Evolutionary conservation across 2,888 invertebrate species (phyloP).

Genomic region (Leptothorax acervorum): DNA sequence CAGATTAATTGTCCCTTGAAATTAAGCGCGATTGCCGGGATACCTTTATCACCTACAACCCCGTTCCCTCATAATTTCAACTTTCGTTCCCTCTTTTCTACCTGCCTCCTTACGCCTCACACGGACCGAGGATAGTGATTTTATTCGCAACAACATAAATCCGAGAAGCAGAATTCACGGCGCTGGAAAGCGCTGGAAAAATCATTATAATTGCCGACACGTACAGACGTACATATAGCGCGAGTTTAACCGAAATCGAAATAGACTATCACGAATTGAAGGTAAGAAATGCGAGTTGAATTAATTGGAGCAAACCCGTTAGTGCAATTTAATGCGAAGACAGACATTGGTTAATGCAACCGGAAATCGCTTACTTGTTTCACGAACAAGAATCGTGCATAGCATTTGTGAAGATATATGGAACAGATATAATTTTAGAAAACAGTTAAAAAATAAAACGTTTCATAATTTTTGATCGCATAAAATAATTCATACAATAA

Average conservation of each 20-base stretch:
- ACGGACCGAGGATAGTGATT: conserved; percentile 23
- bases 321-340: conserved; percentile 14
- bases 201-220: conserved; percentile 27
- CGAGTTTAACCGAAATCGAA: conserved; percentile 5
- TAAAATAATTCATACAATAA: neutral
- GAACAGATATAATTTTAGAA: neutral
- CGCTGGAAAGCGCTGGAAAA: neutral
- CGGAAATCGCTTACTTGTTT: conserved; percentile 14
- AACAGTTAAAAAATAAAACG: neutral
- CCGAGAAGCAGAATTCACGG: conserved; percentile 22
- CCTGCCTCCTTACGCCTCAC: neutral
- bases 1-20: conserved; percentile 65
- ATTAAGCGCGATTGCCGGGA: conserved; percentile 52
- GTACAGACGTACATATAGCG: neutral
- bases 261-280: conserved; percentile 34
- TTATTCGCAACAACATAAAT: conserved; percentile 38
- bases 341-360: neutral
- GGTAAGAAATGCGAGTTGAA: conserved; percentile 26
- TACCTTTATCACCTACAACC: conserved; percentile 59
- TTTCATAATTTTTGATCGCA: neutral
- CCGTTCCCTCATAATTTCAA: conserved; percentile 46
- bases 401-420: neutral
- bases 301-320: conserved; percentile 36
- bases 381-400: neutral
- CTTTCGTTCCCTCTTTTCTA: neutral